Conservation (phyloP, 2,888 invertebrate species). For the Tolmerus cingulatus region DNA sequence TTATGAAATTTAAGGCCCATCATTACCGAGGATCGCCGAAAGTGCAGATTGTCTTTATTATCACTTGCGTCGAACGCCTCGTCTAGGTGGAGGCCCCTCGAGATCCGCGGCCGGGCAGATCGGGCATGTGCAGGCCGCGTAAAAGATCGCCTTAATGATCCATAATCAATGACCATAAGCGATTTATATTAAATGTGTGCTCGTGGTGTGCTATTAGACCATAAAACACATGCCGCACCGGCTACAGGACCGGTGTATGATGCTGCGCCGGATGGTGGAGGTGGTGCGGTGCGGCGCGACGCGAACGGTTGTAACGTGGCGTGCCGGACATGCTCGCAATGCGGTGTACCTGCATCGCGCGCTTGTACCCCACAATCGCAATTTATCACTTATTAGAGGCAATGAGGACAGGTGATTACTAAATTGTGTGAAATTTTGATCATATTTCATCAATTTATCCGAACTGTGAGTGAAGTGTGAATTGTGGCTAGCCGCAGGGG, state of each 20-base stretch:
- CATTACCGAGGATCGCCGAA: conserved; percentile 7
- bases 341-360: conserved; percentile 17
- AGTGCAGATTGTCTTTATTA: conserved; percentile 47
- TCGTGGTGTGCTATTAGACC: conserved; percentile 45
- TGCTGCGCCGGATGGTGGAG: background rate
- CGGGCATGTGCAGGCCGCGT: conserved; percentile 41
- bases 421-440: conserved; percentile 41
- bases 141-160: conserved; percentile 48
- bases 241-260: background rate
- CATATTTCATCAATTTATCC: conserved; percentile 33
- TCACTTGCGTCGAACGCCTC: conserved; percentile 40
- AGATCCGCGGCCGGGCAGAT: background rate
- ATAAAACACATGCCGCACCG: conserved; percentile 28
- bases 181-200: conserved; percentile 49
- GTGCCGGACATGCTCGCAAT: background rate
- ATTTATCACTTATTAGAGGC: conserved; percentile 49
- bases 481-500: background rate
- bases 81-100: background rate
- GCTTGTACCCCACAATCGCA: conserved; percentile 44
- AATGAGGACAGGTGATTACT: conserved; percentile 48
- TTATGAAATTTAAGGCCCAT: conserved; percentile 34
- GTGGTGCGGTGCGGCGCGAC: background rate
- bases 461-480: conserved; percentile 17
- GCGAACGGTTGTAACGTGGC: background rate
- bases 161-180: conserved; percentile 50